These are phyloP conservation scores for Phylloscopus trochiloides DNA, from an alignment of 2,113 vertebrate species.

Conservation along the genomic window DNA sequence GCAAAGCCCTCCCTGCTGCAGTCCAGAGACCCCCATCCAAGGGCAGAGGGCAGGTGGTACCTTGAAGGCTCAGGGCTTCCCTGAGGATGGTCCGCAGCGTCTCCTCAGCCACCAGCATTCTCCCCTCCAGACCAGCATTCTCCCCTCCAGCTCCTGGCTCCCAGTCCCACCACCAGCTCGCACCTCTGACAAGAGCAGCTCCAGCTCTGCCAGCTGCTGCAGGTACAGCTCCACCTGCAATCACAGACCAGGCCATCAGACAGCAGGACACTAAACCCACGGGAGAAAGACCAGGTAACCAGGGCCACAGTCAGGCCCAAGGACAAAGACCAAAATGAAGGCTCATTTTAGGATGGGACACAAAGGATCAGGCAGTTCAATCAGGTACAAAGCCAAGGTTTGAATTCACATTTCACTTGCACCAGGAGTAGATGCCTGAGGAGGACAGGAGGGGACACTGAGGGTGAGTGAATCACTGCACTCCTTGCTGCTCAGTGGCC, in stretches of 20 bases:
- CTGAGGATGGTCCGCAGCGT: conserved; percentile 71
- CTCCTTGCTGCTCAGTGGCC: background rate
- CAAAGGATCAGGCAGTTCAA: background rate
- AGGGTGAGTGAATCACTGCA: accelerated
- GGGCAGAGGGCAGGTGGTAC: background rate
- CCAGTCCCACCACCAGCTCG: background rate
- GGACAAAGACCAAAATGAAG: background rate
- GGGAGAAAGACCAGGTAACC: background rate
- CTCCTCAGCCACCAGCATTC: conserved; percentile 69
- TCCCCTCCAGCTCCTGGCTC: conserved; percentile 68
- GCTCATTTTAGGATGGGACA: background rate
- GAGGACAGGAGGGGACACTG: background rate
- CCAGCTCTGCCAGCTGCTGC: conserved; percentile 76
- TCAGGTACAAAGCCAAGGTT: background rate
- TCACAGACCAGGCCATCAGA: background rate
- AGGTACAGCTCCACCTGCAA: conserved; percentile 79
- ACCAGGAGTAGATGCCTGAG: background rate
- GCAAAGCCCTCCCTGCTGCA: background rate
- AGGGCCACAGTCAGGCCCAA: background rate
- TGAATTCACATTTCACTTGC: background rate
- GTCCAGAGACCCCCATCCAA: background rate
- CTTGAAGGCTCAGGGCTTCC: conserved; percentile 69
- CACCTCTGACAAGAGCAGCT: conserved; percentile 67
- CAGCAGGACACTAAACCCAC: accelerated
- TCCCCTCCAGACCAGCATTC: conserved; percentile 75